phyloP scores from a whole-genome alignment of 2,888 invertebrate species.

The Aleiodes leptofemur region DNA sequence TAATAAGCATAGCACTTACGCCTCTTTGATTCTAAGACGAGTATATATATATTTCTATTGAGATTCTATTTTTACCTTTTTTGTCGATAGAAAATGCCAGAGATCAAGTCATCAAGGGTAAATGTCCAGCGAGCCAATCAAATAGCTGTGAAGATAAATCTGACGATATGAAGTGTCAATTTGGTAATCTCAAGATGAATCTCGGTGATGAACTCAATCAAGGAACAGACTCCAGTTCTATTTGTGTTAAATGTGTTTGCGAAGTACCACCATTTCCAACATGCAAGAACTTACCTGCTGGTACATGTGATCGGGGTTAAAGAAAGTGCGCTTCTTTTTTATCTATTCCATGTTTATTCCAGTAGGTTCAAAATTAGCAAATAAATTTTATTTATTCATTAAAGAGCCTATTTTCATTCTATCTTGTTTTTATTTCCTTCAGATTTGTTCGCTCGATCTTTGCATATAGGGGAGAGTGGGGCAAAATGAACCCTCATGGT shows the following conservation, averaged over 20 bases:
- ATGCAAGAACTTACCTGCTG: conserved; percentile 59
- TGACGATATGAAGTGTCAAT: conserved; percentile 53
- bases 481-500: too few relatives aligned
- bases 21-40: too few relatives aligned
- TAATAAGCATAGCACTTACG: too few relatives aligned
- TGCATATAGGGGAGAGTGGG: too few relatives aligned
- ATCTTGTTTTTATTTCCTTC: too few relatives aligned
- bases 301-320: conserved; percentile 53
- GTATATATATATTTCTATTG: too few relatives aligned
- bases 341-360: too few relatives aligned
- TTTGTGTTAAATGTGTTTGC: conserved; percentile 64
- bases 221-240: conserved; percentile 56
- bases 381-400: too few relatives aligned
- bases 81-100: conserved; percentile 19
- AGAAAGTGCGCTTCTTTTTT: too few relatives aligned
- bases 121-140: background rate
- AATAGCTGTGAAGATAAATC: background rate
- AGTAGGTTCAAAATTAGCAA: too few relatives aligned
- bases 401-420: too few relatives aligned
- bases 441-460: too few relatives aligned
- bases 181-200: conserved; percentile 62
- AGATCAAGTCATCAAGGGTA: conserved; percentile 25
- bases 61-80: background rate
- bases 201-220: conserved; percentile 62
- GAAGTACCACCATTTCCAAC: conserved; percentile 66